Percentiles rank a stretch among this genome's conserved stretches.
phyloP scores from a whole-genome alignment of 1,140 invertebrate species.

The Pygmarrhopalites habei region DNA sequence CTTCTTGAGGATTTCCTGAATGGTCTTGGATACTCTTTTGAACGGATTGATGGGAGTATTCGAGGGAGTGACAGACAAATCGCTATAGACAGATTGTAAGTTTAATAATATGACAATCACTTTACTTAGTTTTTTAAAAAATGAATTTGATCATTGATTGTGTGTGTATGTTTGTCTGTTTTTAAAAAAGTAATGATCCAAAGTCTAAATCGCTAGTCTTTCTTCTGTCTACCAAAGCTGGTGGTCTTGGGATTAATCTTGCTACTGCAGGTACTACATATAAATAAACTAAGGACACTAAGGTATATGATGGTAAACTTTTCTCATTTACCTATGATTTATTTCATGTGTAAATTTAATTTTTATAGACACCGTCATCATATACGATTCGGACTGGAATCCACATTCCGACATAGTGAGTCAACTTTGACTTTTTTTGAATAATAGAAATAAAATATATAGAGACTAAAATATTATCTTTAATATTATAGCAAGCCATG shows the following conservation, averaged over 20 bases:
- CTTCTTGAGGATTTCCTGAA: slow-evolving; percentile 97
- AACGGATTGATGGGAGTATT: slow-evolving; percentile 96
- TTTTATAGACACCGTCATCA: slow-evolving; percentile 64
- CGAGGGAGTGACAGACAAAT: slow-evolving; percentile 92
- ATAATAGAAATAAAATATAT: too few species aligned
- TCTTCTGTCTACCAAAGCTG: slow-evolving; percentile 91
- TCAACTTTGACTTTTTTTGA: too few species aligned
- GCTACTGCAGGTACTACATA: slow-evolving; percentile 87
- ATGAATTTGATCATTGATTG: too few species aligned
- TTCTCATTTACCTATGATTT: too few species aligned
- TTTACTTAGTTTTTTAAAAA: too few species aligned
- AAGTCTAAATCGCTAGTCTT: slow-evolving; percentile 93
- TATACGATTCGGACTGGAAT: slow-evolving; percentile 99
- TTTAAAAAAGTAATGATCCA: slow-evolving; percentile 58
- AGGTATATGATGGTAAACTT: too few species aligned
- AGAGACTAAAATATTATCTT: too few species aligned
- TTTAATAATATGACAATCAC: too few species aligned
- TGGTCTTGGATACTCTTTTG: slow-evolving; percentile 95
- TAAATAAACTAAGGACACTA: too few species aligned
- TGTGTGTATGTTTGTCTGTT: too few species aligned
- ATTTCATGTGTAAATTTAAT: too few species aligned
- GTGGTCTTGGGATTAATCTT: slow-evolving; percentile 97
- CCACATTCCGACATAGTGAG: slow-evolving; percentile 99
- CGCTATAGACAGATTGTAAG: slow-evolving; percentile 98
- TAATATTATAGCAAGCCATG: too few species aligned